These are phyloP conservation scores for Drosophila subobscura DNA, from an alignment of 1,140 invertebrate genomes.

Conservation along the genomic window DNA sequence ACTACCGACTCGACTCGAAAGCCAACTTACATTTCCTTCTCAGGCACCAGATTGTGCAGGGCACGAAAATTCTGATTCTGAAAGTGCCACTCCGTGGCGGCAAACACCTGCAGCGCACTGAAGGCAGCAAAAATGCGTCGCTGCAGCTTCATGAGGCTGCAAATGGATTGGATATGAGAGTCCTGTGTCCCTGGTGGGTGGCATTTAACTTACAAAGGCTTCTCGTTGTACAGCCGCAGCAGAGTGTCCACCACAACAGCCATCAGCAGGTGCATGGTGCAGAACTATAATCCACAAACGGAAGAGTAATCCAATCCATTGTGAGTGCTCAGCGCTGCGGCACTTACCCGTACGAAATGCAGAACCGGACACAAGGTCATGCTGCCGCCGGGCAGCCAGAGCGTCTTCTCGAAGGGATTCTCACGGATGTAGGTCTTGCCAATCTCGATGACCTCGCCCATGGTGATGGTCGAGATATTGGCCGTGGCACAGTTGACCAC, in stretches of 20 bases:
- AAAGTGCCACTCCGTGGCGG: slow-evolving; percentile 92
- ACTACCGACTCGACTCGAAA: background rate
- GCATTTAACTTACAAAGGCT: slow-evolving; percentile 88
- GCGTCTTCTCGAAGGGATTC: slow-evolving; percentile 87
- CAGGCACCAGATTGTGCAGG: slow-evolving; percentile 86
- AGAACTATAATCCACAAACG: slow-evolving; percentile 41
- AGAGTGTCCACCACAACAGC: slow-evolving; percentile 69
- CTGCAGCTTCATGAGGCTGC: slow-evolving; percentile 90
- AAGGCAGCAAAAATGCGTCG: slow-evolving; percentile 91
- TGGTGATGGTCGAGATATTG: slow-evolving; percentile 88
- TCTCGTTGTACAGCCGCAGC: slow-evolving; percentile 85
- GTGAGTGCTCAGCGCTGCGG: background rate
- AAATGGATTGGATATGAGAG: background rate
- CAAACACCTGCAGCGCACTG: slow-evolving; percentile 90
- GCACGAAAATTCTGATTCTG: slow-evolving; percentile 88
- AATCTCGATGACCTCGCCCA: slow-evolving; percentile 85
- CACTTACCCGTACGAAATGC: slow-evolving; percentile 85
- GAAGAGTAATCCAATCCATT: slow-evolving; percentile 16
- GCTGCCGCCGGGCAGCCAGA: slow-evolving; percentile 87
- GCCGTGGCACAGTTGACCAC: slow-evolving; percentile 89
- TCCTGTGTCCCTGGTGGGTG: no score
- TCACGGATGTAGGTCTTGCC: slow-evolving; percentile 84
- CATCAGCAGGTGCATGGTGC: slow-evolving; percentile 70
- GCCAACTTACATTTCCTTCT: slow-evolving; percentile 85
- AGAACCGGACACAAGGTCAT: slow-evolving; percentile 84